phyloP scores from a whole-genome alignment of 2,888 invertebrate species.

The Ephialtes manifestator region DNA sequence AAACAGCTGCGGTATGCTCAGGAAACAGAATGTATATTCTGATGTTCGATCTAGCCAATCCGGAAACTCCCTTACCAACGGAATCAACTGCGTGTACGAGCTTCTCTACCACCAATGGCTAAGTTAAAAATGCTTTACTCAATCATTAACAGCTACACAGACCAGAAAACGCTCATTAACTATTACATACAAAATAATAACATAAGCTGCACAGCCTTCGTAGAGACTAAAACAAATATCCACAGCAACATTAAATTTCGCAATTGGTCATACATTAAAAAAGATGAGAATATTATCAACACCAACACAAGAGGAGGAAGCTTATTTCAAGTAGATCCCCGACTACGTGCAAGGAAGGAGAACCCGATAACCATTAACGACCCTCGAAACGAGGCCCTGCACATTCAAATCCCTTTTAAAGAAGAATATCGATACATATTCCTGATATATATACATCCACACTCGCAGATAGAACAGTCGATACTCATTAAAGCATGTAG shows the following conservation, averaged over 20 bases:
- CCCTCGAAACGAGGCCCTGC: not conserved
- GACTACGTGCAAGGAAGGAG: not conserved
- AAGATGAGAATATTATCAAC: not conserved
- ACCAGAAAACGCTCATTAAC: not conserved
- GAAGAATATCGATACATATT: not conserved
- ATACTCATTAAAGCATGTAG: not conserved
- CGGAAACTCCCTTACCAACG: not conserved
- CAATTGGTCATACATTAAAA: not conserved
- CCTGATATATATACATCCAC: not conserved
- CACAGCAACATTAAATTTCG: not conserved
- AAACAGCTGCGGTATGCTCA: not conserved
- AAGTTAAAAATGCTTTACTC: not conserved
- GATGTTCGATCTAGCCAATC: slow-evolving; percentile 11
- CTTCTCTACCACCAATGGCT: not conserved
- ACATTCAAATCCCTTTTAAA: not conserved
- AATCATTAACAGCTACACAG: not conserved
- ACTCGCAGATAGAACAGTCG: not conserved
- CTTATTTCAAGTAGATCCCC: not conserved
- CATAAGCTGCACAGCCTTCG: not conserved
- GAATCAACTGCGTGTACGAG: not conserved
- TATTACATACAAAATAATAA: not conserved
- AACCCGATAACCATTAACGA: not conserved
- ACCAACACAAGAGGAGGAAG: slow-evolving; percentile 3
- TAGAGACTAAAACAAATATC: not conserved
- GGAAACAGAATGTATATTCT: slow-evolving; percentile 3